phyloP scores from a whole-genome alignment of 2,113 vertebrate species.

The Candoia aspera region DNA sequence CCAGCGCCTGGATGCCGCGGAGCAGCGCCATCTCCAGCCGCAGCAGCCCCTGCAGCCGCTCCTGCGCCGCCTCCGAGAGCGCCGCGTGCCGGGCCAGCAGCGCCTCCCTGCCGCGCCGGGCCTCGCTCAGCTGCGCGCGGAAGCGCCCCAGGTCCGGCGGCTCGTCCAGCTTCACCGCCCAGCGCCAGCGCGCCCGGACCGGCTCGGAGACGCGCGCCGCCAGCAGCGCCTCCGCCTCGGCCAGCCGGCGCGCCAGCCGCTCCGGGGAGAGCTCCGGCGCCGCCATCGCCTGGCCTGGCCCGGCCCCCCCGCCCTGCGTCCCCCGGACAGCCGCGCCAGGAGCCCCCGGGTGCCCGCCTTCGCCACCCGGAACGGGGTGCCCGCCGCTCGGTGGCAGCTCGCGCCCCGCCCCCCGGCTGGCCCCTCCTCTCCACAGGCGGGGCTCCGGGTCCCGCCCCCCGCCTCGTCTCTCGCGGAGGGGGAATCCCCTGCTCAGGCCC shows the following conservation, averaged over 20 bases:
- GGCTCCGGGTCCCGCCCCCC: too few species aligned
- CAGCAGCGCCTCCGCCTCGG: not conserved
- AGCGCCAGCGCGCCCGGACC: too few species aligned
- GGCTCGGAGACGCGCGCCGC: not conserved
- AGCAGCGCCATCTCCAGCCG: not conserved
- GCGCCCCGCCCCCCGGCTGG: not conserved
- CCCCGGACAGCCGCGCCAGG: not conserved
- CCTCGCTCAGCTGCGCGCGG: too few species aligned
- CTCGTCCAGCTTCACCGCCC: too few species aligned
- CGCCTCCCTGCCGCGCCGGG: too few species aligned
- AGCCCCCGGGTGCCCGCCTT: too few species aligned
- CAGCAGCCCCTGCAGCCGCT: not conserved
- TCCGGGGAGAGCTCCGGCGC: not conserved
- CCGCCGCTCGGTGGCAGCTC: not conserved
- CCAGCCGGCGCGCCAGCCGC: not conserved
- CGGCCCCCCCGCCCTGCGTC: too few species aligned
- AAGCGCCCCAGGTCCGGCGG: too few species aligned
- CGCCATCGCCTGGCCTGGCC: not conserved
- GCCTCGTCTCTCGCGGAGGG: too few species aligned
- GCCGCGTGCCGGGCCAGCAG: not conserved
- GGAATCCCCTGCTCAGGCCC: not conserved
- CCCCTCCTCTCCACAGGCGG: not conserved
- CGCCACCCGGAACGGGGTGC: not conserved
- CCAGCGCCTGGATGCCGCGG: not conserved
- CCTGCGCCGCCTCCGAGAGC: not conserved